These are phyloP conservation scores for Armadillidium nasatum DNA, from an alignment of 1,140 invertebrate genomes.

Conservation along the genomic window DNA sequence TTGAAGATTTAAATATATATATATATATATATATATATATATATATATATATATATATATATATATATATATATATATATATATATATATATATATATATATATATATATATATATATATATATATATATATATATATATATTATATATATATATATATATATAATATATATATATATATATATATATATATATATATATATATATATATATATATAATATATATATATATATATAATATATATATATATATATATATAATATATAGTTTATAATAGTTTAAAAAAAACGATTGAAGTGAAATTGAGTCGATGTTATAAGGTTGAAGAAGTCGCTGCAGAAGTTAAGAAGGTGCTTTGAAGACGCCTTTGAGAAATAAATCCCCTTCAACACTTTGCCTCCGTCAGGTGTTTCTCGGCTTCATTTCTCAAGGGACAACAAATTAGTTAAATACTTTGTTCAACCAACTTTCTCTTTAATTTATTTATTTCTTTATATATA, in stretches of 20 bases:
- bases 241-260: slow-evolving; percentile 8
- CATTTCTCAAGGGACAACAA: too few relatives aligned
- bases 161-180: background rate
- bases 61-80: slow-evolving; percentile 11
- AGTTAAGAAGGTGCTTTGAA: too few relatives aligned
- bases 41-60: background rate
- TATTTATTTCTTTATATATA: background rate
- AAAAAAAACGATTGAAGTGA: too few relatives aligned
- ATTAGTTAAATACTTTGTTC: too few relatives aligned
- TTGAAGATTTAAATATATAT: background rate
- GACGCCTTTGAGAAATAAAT: too few relatives aligned
- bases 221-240: background rate
- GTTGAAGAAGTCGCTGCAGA: too few relatives aligned
- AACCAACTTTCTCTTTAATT: too few relatives aligned
- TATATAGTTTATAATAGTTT: background rate
- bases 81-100: background rate
- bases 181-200: slow-evolving; percentile 12
- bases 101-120: background rate
- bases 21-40: slow-evolving; percentile 14
- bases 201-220: slow-evolving; percentile 5
- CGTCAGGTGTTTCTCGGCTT: too few relatives aligned
- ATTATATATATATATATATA: background rate
- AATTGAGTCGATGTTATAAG: too few relatives aligned
- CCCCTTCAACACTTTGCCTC: too few relatives aligned
- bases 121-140: background rate